phyloP scores from a whole-genome alignment of 1,140 invertebrate species.

The Trachymyrmex septentrionalis region DNA sequence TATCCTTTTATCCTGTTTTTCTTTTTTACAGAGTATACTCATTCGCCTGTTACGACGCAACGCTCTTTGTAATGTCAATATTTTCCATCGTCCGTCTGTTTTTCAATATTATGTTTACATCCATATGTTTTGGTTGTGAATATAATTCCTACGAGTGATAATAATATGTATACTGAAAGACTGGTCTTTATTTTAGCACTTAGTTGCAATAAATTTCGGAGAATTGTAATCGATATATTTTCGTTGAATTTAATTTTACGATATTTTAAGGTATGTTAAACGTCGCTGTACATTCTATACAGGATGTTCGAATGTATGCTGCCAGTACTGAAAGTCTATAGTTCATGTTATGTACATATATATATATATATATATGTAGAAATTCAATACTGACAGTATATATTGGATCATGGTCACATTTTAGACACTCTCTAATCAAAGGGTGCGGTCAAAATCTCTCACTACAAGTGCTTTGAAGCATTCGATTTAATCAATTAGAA shows the following conservation, averaged over 20 bases:
- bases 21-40: background rate
- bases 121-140: background rate
- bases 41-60: background rate
- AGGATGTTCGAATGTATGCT: too few species aligned
- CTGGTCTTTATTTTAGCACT: background rate
- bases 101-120: background rate
- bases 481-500: too few species aligned
- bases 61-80: constrained; percentile 12
- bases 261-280: background rate
- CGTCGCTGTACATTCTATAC: too few species aligned
- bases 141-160: background rate
- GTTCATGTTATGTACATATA: too few species aligned
- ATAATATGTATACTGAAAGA: background rate
- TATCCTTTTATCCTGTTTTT: background rate
- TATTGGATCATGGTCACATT: too few species aligned
- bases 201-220: background rate
- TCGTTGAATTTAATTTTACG: background rate
- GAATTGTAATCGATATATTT: background rate
- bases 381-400: too few species aligned
- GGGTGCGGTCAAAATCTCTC: too few species aligned
- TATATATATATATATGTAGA: too few species aligned
- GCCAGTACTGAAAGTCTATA: too few species aligned
- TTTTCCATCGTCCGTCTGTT: background rate
- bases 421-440: too few species aligned
- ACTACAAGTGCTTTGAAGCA: too few species aligned